A percentile compares a stretch with the other conserved stretches of the same genome.
These are phyloP conservation scores for Misgurnus mizolepis DNA, from an alignment of 2,113 vertebrate genomes.

Conservation along the genomic window DNA sequence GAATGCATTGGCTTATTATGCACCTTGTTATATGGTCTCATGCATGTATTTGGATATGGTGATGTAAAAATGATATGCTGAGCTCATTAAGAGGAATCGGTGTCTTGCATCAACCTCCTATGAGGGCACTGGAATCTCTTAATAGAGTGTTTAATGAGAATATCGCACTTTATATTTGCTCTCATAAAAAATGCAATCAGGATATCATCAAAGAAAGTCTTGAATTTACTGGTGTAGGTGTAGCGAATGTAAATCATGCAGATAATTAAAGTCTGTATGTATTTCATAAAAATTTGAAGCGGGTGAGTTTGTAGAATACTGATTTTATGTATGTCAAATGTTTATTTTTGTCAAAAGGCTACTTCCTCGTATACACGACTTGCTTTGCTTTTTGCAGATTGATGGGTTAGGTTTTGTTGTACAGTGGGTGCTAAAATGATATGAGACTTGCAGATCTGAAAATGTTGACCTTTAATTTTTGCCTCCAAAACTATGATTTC, in stretches of 20 bases:
- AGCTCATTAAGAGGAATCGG: slow-evolving; percentile 12
- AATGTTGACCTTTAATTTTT: no score
- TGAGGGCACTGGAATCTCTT: slow-evolving; percentile 9
- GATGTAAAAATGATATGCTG: slow-evolving; percentile 33
- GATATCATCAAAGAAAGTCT: slow-evolving; percentile 17
- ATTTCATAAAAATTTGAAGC: background rate
- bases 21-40: slow-evolving; percentile 4
- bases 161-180: slow-evolving; percentile 23
- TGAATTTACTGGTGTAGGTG: background rate
- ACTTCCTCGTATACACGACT: background rate
- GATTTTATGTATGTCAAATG: background rate
- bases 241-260: slow-evolving; percentile 8
- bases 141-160: slow-evolving; percentile 1
- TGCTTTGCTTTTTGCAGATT: no score
- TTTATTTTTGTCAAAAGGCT: background rate
- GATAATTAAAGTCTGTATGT: background rate
- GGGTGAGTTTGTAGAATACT: background rate
- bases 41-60: slow-evolving; percentile 24
- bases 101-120: slow-evolving; percentile 21
- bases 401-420: no score
- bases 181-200: slow-evolving; percentile 22
- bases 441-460: no score
- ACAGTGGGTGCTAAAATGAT: no score
- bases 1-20: background rate
- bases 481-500: no score